Percentiles rank a stretch among this genome's conserved stretches.
Evolutionary conservation across 2,113 vertebrate genomes (phyloP).

Genomic region (Hydrochoerus hydrochaeris): DNA sequence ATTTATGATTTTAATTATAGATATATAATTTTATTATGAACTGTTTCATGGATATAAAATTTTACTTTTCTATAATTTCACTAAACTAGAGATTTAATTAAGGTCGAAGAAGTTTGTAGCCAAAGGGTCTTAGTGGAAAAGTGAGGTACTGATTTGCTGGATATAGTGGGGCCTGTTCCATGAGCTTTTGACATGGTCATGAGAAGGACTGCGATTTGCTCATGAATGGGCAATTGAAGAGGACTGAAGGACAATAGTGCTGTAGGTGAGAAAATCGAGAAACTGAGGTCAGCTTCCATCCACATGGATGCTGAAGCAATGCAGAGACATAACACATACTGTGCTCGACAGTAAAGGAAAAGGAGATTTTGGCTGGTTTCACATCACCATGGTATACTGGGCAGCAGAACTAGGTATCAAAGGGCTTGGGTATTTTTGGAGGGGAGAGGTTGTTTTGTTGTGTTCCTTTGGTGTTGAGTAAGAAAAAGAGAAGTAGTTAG

Average conservation of each 20-base stretch:
- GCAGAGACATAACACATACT: background rate
- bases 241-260: background rate
- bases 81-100: background rate
- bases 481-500: background rate
- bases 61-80: background rate
- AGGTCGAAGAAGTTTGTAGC: background rate
- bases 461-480: background rate
- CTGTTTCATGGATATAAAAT: background rate
- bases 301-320: background rate
- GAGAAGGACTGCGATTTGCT: background rate
- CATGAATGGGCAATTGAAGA: background rate
- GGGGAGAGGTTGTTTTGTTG: background rate
- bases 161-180: background rate
- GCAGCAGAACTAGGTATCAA: background rate
- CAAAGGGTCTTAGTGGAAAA: background rate
- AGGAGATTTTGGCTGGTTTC: background rate
- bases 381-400: background rate
- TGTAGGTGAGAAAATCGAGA: background rate
- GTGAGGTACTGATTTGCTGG: background rate
- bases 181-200: background rate
- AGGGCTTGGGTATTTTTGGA: background rate
- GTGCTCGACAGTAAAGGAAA: background rate
- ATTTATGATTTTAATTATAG: background rate
- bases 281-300: background rate
- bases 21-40: background rate